These are phyloP conservation scores for Prosapia bicincta DNA, from an alignment of 2,888 invertebrate species.

Conservation along the genomic window DNA sequence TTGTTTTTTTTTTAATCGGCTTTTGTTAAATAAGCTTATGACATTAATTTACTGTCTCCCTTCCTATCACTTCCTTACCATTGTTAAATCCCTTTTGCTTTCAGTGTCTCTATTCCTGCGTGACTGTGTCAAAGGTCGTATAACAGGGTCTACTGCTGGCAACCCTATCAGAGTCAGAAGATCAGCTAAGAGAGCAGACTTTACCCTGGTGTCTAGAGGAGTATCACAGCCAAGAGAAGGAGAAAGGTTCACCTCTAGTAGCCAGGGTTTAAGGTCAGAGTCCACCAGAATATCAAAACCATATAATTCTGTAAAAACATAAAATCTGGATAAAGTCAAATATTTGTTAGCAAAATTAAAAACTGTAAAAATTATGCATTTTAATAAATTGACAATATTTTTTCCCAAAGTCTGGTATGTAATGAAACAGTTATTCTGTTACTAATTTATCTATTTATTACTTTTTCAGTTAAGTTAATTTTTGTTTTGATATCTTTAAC, in stretches of 20 bases:
- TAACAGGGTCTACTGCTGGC: conserved; percentile 68
- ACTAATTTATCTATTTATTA: too few species aligned
- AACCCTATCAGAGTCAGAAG: conserved; percentile 87
- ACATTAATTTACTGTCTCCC: too few species aligned
- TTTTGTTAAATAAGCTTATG: too few species aligned
- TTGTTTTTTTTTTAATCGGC: too few species aligned
- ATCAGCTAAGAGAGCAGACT: conserved; percentile 87
- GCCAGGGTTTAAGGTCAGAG: conserved; percentile 89
- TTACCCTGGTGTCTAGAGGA: conserved; percentile 88
- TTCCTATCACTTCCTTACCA: not conserved
- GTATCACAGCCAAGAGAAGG: conserved; percentile 91
- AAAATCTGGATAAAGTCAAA: too few species aligned
- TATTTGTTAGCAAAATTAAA: too few species aligned
- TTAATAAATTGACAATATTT: too few species aligned
- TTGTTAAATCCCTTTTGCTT: conserved; percentile 3
- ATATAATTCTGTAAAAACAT: conserved; percentile 70
- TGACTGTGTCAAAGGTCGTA: conserved; percentile 47
- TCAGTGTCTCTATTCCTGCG: not conserved
- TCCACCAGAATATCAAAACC: conserved; percentile 95
- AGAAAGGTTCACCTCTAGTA: conserved; percentile 91
- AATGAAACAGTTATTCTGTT: too few species aligned
- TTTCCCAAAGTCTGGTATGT: too few species aligned
- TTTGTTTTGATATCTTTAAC: too few species aligned
- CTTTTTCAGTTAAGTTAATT: too few species aligned
- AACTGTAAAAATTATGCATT: too few species aligned